A percentile compares a stretch with the other conserved stretches of the same genome.
These are phyloP conservation scores for Mustela lutreola DNA, from an alignment of 2,113 vertebrate genomes.

Conservation along the genomic window DNA sequence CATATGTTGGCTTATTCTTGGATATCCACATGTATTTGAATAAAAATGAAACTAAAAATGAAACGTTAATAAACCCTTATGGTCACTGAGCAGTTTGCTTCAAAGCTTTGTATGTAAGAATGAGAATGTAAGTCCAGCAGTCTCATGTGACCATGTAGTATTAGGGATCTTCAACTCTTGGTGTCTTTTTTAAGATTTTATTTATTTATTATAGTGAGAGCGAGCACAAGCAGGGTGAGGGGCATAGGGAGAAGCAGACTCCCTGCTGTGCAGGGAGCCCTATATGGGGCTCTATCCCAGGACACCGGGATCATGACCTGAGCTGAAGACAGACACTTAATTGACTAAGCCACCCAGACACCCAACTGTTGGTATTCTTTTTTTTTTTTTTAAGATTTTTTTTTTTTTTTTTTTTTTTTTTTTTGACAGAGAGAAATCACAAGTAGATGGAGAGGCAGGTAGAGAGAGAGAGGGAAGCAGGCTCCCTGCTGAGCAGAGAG, in stretches of 20 bases:
- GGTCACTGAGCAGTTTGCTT: neutral
- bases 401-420: too few species aligned
- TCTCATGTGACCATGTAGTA: neutral
- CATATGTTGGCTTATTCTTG: conserved; percentile 30
- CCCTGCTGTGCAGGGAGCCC: neutral
- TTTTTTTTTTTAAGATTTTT: too few species aligned
- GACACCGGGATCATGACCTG: neutral
- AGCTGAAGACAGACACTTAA: neutral
- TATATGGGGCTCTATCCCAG: neutral
- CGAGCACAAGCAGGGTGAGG: neutral
- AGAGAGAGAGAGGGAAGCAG: neutral
- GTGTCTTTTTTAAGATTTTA: neutral
- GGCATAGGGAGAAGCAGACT: neutral
- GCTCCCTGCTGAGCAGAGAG: neutral
- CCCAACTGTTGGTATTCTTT: neutral
- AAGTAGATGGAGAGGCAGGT: too few species aligned
- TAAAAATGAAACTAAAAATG: neutral
- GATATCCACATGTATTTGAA: neutral
- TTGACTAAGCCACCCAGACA: neutral
- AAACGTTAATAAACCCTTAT: neutral
- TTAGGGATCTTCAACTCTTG: neutral
- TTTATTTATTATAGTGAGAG: too few species aligned
- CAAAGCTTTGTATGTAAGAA: conserved; percentile 6
- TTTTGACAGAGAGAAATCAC: too few species aligned
- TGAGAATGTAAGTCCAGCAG: neutral